Conservation (phyloP, 2,888 invertebrate species). For the Chrysolina americana region DNA sequence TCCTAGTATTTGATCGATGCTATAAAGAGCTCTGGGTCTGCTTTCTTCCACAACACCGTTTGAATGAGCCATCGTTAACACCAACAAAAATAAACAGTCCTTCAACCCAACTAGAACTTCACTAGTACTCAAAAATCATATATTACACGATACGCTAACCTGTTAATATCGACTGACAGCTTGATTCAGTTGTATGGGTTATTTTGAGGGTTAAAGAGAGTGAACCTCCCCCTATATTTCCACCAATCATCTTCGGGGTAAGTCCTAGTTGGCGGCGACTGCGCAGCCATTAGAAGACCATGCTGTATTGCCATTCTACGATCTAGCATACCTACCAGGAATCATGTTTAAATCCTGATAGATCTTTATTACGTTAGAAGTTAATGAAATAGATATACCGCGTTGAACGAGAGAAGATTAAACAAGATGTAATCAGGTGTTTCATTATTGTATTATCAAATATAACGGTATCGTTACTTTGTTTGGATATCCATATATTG, state of each 20-base stretch:
- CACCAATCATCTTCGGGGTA: conserved; percentile 56
- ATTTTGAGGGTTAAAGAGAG: conserved; percentile 54
- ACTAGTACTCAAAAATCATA: conserved; percentile 1
- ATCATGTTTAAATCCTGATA: conserved; percentile 57
- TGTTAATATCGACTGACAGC: conserved; percentile 56
- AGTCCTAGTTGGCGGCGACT: conserved; percentile 53
- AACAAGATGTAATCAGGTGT: conserved; percentile 63
- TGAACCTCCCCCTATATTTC: conserved; percentile 56
- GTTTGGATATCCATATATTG: conserved; percentile 57
- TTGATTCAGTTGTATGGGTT: conserved; percentile 57
- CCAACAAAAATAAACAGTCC: not conserved
- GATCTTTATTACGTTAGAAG: conserved; percentile 57
- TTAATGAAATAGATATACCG: conserved; percentile 63
- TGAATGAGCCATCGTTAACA: conserved; percentile 57
- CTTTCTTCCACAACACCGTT: conserved; percentile 58
- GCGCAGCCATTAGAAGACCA: conserved; percentile 59
- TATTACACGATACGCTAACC: conserved; percentile 37
- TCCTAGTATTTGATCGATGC: conserved; percentile 69
- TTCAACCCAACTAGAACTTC: conserved; percentile 25
- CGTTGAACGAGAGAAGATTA: conserved; percentile 61
- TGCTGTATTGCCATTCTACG: conserved; percentile 56
- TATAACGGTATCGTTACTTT: conserved; percentile 59
- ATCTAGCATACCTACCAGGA: conserved; percentile 30
- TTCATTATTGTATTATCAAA: conserved; percentile 59
- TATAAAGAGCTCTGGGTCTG: conserved; percentile 67